Conservation (phyloP, 2,888 invertebrate species). For the Lepeophtheirus nordmannii region DNA sequence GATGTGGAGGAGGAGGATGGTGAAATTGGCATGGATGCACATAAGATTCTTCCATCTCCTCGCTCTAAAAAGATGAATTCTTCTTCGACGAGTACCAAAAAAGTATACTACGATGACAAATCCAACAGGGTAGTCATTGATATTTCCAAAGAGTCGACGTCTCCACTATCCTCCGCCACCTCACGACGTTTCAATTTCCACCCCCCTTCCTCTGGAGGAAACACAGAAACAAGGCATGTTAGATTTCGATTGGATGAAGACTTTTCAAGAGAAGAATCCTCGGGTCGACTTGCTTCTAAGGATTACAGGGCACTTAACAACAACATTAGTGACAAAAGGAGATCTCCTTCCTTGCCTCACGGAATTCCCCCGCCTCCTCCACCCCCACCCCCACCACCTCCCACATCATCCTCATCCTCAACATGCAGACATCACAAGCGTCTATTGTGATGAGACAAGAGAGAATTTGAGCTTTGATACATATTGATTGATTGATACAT, state of each 20-base stretch:
- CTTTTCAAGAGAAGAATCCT: background rate
- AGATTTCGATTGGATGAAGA: background rate
- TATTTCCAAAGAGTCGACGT: background rate
- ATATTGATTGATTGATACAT: too few species aligned
- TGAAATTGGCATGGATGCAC: too few species aligned
- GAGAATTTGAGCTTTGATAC: background rate
- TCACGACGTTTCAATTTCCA: background rate
- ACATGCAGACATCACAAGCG: constrained; percentile 1
- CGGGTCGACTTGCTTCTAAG: background rate
- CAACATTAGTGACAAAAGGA: background rate
- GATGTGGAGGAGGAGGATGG: background rate
- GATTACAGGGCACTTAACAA: background rate
- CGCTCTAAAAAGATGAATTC: background rate
- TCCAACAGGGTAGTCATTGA: background rate
- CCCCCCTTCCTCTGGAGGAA: too few species aligned
- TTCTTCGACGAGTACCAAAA: background rate
- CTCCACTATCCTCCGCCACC: background rate
- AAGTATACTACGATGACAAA: background rate
- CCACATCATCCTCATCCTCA: background rate
- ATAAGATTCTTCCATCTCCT: background rate
- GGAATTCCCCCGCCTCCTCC: background rate
- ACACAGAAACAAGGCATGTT: background rate
- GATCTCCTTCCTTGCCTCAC: background rate
- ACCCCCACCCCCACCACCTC: background rate
- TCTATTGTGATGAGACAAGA: background rate